Evolutionary conservation across 2,888 invertebrate species (phyloP), one percentile per base, ranked within the genome.

Genomic region (Leucozona laternaria): DNA sequence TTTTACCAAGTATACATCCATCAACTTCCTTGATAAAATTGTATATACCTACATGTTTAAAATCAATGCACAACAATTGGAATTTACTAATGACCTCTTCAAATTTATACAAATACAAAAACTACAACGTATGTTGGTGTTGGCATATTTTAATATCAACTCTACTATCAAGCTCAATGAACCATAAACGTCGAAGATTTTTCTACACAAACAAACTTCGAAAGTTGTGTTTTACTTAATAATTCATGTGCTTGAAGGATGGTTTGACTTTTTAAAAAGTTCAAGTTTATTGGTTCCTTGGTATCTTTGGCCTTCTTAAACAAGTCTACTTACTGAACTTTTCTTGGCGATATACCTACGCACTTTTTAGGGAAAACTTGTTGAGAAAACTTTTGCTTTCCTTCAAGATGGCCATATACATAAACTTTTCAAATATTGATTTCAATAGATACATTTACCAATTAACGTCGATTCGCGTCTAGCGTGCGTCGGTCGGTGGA

Each of bases 211-310:
- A 40, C 53, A 58, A 84, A 60, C 60, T 77, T 72, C 1, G 25
- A 43, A 25, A 43, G 10, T 43, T 43, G 4, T 5, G 20, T 66
- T 50, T 3, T 62, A 15, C 53, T 84, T 55, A 72, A 84, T 84
- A 84, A 79, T 84, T 84, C 79, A 84, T 84, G 70, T 40, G 50
- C 10, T 43, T 4, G 6, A 62, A 60, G 70, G n/a, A 75, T 64
- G 73, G 64, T 64, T 64, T 71, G 71, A 76, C 79, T 84, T 71
- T 71, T 68, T 15, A 48, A 78, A 78, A 78, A 45, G 53, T 22
- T 72, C 17, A 53, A 60, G 68, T 71, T 71, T 43, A 50, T 75
- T 79, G 70, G 50, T 50, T 10, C n/a, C 31, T 57, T 34, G 2
- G 15, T 0, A 15, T 40, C 31, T 43, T 53, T n/a, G 40, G 11